Conservation (phyloP, 2,888 invertebrate genomes). For the Drosophila suboccidentalis region DNA sequence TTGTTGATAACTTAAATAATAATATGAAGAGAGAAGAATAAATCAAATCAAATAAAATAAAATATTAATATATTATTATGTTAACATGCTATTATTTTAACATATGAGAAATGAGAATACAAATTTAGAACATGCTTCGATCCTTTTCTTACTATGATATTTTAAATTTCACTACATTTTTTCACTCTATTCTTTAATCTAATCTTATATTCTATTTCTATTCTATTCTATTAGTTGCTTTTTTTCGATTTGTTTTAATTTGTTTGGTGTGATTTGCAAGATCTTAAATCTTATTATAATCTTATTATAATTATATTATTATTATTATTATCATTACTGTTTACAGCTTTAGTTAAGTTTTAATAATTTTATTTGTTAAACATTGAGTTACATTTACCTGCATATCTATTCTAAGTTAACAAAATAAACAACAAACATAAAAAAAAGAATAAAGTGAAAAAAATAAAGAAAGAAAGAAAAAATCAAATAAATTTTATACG, state of each 20-base stretch:
- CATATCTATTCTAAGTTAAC: constrained; percentile 59
- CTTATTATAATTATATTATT: constrained; percentile 50
- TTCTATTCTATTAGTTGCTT: constrained; percentile 32
- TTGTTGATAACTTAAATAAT: constrained; percentile 55
- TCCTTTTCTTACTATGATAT: constrained; percentile 15
- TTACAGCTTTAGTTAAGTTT: constrained; percentile 73
- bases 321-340: constrained; percentile 54
- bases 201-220: constrained; percentile 6
- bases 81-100: too few relatives aligned
- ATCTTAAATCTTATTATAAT: constrained; percentile 70
- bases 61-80: not conserved
- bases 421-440: constrained; percentile 39
- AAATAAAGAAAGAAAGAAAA: constrained; percentile 29
- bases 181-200: constrained; percentile 17
- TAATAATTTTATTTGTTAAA: constrained; percentile 75
- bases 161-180: constrained; percentile 6
- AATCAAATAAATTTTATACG: constrained; percentile 57
- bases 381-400: constrained; percentile 80
- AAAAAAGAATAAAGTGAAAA: constrained; percentile 38
- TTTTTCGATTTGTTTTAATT: constrained; percentile 44
- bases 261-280: constrained; percentile 76
- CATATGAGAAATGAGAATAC: not conserved
- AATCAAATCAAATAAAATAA: not conserved
- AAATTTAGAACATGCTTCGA: constrained; percentile 20
- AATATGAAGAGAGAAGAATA: not conserved